Evolutionary conservation across 2,113 vertebrate genomes (phyloP).

Genomic region (Cricetomys ansorgei): DNA sequence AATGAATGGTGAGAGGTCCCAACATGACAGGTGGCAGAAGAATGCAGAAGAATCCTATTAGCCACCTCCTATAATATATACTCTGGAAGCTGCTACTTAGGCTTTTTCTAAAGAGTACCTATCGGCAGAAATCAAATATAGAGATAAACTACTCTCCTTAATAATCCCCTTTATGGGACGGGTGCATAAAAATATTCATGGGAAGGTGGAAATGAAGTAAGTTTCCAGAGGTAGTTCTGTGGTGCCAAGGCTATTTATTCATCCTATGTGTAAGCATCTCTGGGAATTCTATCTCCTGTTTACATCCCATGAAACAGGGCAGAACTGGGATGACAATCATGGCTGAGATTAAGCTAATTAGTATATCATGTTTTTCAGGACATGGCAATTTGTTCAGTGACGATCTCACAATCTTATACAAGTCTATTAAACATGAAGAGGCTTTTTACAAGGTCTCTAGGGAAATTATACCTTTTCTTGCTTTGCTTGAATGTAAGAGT

Average conservation of each 20-base stretch:
- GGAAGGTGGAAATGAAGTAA: conserved; percentile 28
- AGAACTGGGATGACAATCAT: conserved; percentile 5
- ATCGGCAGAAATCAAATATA: conserved; percentile 66
- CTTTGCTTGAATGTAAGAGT: conserved; percentile 15
- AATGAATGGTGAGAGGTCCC: conserved; percentile 71
- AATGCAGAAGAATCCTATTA: conserved; percentile 67
- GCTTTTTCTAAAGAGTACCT: conserved; percentile 46
- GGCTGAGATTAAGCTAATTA: background rate
- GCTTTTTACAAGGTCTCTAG: background rate
- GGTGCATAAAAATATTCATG: conserved; percentile 20
- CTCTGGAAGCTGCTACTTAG: conserved; percentile 45
- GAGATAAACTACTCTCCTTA: conserved; percentile 54
- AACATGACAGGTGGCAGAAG: conserved; percentile 73
- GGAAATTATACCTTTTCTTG: conserved; percentile 27
- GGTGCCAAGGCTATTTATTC: background rate
- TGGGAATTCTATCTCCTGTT: conserved; percentile 25
- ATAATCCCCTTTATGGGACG: background rate
- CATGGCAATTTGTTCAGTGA: conserved; percentile 26
- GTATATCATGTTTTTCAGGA: background rate
- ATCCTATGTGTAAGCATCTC: conserved; percentile 15
- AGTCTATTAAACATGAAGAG: background rate
- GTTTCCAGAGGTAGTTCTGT: conserved; percentile 8
- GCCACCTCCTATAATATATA: conserved; percentile 63
- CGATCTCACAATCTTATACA: background rate
- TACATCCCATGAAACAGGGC: conserved; percentile 7